Percentiles rank a stretch among this genome's conserved stretches.
Conservation (phyloP, 2,797 vertebrate genomes). For the Bryconaethiops microstoma region DNA sequence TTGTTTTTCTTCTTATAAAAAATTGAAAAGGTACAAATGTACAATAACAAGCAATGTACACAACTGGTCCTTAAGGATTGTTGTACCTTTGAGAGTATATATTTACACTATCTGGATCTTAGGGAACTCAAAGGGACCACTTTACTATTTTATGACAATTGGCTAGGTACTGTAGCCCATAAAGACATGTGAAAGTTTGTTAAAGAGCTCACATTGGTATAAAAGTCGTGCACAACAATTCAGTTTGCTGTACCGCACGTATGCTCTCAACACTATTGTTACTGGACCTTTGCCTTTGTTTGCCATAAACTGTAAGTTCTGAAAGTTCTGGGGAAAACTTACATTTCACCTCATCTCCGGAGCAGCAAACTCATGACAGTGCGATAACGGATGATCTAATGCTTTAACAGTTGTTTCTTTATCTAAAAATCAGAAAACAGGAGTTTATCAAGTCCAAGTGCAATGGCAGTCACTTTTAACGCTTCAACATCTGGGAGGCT, state of each 20-base stretch:
- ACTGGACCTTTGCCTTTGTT: not conserved
- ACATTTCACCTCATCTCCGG: not conserved
- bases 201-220: too few relatives aligned
- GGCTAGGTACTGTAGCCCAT: too few relatives aligned
- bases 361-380: not conserved
- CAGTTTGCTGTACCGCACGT: not conserved
- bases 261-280: not conserved
- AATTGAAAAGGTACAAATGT: too few relatives aligned
- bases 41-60: too few relatives aligned
- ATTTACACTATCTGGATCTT: not conserved
- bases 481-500: slow-evolving; percentile 75
- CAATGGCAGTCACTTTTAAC: slow-evolving; percentile 47
- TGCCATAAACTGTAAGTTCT: too few relatives aligned
- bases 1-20: too few relatives aligned
- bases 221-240: not conserved
- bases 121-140: not conserved
- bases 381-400: not conserved
- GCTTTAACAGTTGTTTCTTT: not conserved
- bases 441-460: slow-evolving; percentile 37
- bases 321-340: not conserved
- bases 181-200: too few relatives aligned
- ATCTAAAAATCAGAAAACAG: not conserved
- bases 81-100: not conserved
- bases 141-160: too few relatives aligned
- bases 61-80: too few relatives aligned